A percentile compares a stretch with the other conserved stretches of the same genome.
Conservation (phyloP, 2,113 vertebrate species). For the Oncorhynchus masou region DNA sequence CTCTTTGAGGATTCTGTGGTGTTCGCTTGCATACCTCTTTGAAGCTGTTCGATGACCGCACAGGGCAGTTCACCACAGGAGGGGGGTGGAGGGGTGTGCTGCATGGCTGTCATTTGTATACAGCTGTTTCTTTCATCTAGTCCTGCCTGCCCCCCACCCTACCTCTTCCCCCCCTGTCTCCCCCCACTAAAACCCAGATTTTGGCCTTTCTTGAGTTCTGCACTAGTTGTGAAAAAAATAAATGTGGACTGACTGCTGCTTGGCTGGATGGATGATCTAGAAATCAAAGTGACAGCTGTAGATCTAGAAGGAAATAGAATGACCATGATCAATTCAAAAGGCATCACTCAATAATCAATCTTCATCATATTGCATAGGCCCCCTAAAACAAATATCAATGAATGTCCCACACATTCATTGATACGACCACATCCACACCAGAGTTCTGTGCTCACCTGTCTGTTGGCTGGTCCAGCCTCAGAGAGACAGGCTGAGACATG, state of each 20-base stretch:
- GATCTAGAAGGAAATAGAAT: no score
- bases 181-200: neutral
- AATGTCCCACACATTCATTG: no score
- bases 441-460: no score
- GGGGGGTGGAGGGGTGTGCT: conserved; percentile 40
- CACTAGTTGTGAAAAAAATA: conserved; percentile 4
- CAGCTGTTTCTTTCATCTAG: conserved; percentile 79
- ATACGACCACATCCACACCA: no score
- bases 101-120: conserved; percentile 76
- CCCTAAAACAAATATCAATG: no score
- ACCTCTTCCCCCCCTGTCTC: conserved; percentile 30
- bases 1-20: conserved; percentile 67
- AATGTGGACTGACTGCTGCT: conserved; percentile 16
- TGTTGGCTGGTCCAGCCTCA: neutral
- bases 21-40: conserved; percentile 73
- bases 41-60: conserved; percentile 91
- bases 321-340: no score
- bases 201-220: neutral
- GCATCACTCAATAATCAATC: conserved; percentile 1
- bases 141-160: conserved; percentile 36
- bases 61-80: conserved; percentile 64
- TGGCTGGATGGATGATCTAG: no score
- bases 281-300: neutral
- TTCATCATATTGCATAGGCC: no score
- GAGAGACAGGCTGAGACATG: conserved; percentile 8